These are phyloP conservation scores for Macrotus californicus DNA, from an alignment of 2,113 vertebrate genomes.

Conservation along the genomic window DNA sequence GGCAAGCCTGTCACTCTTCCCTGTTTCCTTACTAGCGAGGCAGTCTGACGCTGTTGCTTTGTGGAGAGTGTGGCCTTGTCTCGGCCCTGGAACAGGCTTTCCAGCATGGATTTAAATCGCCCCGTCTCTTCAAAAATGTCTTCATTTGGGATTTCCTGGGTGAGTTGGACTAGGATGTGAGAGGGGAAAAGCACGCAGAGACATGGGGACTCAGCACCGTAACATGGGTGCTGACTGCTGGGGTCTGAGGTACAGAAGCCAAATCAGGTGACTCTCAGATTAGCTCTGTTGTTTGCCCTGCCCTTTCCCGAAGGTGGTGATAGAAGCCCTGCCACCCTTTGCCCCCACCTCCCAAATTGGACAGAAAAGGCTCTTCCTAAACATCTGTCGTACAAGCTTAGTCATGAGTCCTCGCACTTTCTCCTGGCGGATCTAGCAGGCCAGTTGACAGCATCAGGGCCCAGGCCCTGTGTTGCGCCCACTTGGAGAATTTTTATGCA, in stretches of 20 bases:
- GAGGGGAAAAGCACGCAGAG: not conserved
- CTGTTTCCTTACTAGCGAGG: slow-evolving; percentile 83
- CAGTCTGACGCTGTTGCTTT: slow-evolving; percentile 94
- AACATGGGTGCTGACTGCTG: not conserved
- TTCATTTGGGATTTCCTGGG: slow-evolving; percentile 99
- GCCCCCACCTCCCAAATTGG: not conserved
- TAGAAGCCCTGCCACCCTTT: not conserved
- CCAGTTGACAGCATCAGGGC: not conserved
- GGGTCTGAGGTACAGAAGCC: not conserved
- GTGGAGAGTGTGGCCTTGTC: slow-evolving; percentile 96
- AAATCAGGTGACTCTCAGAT: not conserved
- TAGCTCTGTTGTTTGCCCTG: not conserved
- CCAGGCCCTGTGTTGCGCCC: not conserved
- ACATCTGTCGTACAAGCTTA: not conserved
- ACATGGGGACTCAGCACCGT: not conserved
- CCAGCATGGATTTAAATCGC: slow-evolving; percentile 97
- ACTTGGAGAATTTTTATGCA: not conserved
- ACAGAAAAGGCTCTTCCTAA: not conserved
- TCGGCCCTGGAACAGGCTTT: slow-evolving; percentile 98
- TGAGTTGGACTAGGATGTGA: slow-evolving; percentile 72
- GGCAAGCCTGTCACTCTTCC: not conserved
- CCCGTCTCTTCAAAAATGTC: slow-evolving; percentile 97
- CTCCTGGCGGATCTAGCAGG: not conserved
- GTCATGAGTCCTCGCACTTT: not conserved
- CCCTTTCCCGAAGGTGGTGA: not conserved